Conservation (phyloP, 2,888 invertebrate genomes). For the Erebia aethiops region DNA sequence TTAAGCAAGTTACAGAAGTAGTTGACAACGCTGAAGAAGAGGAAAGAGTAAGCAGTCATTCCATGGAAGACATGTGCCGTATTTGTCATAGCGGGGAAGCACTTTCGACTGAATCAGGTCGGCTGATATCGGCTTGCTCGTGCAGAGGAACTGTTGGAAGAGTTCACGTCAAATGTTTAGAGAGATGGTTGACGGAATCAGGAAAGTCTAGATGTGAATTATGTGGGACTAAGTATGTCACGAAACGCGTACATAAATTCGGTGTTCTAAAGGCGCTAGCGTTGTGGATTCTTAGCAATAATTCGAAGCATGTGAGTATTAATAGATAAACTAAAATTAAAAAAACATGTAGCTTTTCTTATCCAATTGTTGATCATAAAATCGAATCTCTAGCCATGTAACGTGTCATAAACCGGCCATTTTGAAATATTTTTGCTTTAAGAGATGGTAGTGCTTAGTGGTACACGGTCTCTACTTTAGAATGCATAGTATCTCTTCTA, state of each 20-base stretch:
- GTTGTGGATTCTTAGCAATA: conserved; percentile 84
- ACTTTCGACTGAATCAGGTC: conserved; percentile 60
- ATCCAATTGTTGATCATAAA: too few species aligned
- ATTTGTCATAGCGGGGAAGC: conserved; percentile 74
- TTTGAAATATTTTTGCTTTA: too few species aligned
- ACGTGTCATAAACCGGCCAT: too few species aligned
- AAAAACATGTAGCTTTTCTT: too few species aligned
- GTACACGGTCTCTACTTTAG: too few species aligned
- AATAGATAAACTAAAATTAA: neutral
- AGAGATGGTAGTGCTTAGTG: too few species aligned
- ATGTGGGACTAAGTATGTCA: conserved; percentile 86
- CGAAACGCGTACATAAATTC: conserved; percentile 85
- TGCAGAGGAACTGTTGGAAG: conserved; percentile 87
- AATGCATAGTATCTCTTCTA: too few species aligned
- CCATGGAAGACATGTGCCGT: conserved; percentile 72
- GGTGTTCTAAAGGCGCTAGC: conserved; percentile 80
- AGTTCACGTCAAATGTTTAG: conserved; percentile 88
- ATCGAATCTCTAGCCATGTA: too few species aligned
- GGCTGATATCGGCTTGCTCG: conserved; percentile 71
- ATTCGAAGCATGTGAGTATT: conserved; percentile 69
- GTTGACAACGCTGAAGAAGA: conserved; percentile 47
- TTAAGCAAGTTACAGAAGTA: conserved; percentile 40
- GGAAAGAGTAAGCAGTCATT: conserved; percentile 59
- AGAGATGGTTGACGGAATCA: conserved; percentile 89
- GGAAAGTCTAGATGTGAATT: conserved; percentile 88